Percentiles rank a stretch among this genome's conserved stretches.
phyloP scores from a whole-genome alignment of 2,888 invertebrate species.

The Agriotes lineatus region DNA sequence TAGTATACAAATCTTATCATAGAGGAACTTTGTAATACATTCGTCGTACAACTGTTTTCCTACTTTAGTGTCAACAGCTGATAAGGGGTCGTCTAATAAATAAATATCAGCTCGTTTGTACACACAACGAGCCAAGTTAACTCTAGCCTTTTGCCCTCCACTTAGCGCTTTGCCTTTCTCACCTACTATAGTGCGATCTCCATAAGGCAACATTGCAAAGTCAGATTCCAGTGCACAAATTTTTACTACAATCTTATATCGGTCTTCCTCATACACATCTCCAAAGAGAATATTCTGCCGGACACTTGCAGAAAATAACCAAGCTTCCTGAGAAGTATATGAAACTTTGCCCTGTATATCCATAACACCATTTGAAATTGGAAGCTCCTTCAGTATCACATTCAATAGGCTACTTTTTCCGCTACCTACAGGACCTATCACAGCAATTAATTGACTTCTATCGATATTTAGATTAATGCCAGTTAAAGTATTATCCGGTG shows the following conservation, averaged over 20 bases:
- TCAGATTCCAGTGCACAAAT: slow-evolving; percentile 78
- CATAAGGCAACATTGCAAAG: slow-evolving; percentile 79
- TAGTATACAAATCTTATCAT: slow-evolving; percentile 73
- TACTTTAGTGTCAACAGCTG: slow-evolving; percentile 85
- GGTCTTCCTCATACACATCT: slow-evolving; percentile 70
- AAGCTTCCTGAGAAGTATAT: slow-evolving; percentile 76
- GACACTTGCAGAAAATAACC: slow-evolving; percentile 73
- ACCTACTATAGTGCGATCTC: slow-evolving; percentile 84
- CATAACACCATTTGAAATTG: slow-evolving; percentile 64
- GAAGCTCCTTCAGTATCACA: slow-evolving; percentile 66
- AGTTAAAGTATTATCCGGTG: slow-evolving; percentile 38
- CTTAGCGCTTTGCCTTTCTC: slow-evolving; percentile 85
- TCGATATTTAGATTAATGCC: slow-evolving; percentile 63
- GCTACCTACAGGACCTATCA: slow-evolving; percentile 79
- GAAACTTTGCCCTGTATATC: slow-evolving; percentile 68
- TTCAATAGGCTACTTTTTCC: slow-evolving; percentile 73
- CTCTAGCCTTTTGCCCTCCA: slow-evolving; percentile 87
- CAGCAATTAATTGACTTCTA: slow-evolving; percentile 66
- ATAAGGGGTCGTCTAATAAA: slow-evolving; percentile 84
- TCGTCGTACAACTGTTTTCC: slow-evolving; percentile 80
- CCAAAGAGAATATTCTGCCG: slow-evolving; percentile 87
- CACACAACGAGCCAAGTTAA: slow-evolving; percentile 82
- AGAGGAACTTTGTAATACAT: slow-evolving; percentile 74
- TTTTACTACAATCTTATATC: slow-evolving; percentile 73
- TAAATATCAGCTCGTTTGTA: slow-evolving; percentile 85